Conservation (phyloP, 2,888 invertebrate species). For the Caenorhabditis panamensis region DNA sequence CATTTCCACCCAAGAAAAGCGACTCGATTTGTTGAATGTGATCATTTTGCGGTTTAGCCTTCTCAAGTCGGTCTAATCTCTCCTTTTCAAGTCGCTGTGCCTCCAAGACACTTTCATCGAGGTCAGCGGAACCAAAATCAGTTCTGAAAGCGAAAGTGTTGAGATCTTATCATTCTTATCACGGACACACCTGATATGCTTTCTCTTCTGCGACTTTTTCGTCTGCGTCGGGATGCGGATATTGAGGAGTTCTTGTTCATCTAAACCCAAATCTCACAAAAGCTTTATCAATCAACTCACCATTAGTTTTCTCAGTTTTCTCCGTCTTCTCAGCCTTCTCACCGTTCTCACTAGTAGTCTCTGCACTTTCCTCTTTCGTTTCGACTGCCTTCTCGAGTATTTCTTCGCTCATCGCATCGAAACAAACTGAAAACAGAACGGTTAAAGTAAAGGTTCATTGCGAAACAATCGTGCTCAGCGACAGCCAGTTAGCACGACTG, state of each 20-base stretch:
- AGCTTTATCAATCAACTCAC: neutral
- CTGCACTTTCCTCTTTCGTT: too few species aligned
- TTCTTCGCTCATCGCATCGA: conserved; percentile 35
- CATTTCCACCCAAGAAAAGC: conserved; percentile 27
- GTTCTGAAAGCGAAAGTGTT: conserved; percentile 44
- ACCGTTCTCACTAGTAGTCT: too few species aligned
- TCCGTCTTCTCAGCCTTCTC: neutral
- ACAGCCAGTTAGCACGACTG: conserved; percentile 7
- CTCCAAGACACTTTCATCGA: conserved; percentile 51
- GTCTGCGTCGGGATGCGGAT: conserved; percentile 63
- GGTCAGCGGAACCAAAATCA: conserved; percentile 55
- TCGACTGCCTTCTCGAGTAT: too few species aligned
- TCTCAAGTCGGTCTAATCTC: conserved; percentile 71
- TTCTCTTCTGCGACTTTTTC: conserved; percentile 63
- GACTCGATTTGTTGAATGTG: conserved; percentile 65
- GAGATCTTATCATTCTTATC: neutral
- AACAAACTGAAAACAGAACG: neutral
- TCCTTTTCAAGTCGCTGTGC: conserved; percentile 71
- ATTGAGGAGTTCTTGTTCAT: conserved; percentile 45
- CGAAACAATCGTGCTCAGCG: conserved; percentile 17
- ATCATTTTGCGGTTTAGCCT: conserved; percentile 57
- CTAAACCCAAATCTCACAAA: conserved; percentile 7
- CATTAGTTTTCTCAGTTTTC: conserved; percentile 3
- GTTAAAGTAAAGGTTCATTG: conserved; percentile 13
- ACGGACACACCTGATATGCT: conserved; percentile 57